phyloP scores from a whole-genome alignment of 2,113 vertebrate genomes.

The Chlorocebus sabaeus region DNA sequence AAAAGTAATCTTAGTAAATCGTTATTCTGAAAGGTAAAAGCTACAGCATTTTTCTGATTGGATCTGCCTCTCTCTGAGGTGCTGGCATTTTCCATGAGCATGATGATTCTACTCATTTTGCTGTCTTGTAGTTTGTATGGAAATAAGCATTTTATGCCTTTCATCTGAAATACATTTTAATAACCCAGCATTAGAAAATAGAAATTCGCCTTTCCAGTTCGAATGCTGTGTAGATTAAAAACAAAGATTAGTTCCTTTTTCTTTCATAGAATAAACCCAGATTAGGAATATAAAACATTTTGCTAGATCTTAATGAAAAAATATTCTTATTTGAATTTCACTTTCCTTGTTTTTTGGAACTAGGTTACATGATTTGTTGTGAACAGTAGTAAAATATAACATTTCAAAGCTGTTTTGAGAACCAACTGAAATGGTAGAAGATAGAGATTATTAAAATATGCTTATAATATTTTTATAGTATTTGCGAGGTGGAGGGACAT shows the following conservation, averaged over 20 bases:
- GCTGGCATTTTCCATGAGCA: not conserved
- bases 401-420: slow-evolving; percentile 5
- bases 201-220: not conserved
- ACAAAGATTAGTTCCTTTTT: slow-evolving; percentile 18
- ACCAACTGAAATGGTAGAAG: not conserved
- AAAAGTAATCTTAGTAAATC: not conserved
- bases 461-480: not conserved
- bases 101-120: slow-evolving; percentile 37
- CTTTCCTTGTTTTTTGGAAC: not conserved
- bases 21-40: slow-evolving; percentile 9
- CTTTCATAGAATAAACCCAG: not conserved
- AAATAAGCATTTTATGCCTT: slow-evolving; percentile 17
- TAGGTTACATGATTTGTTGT: slow-evolving; percentile 25
- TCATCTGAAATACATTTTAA: slow-evolving; percentile 24
- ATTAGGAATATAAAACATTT: slow-evolving; percentile 16
- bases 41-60: not conserved
- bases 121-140: not conserved
- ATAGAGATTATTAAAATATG: not conserved
- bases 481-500: not conserved
- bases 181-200: slow-evolving; percentile 4
- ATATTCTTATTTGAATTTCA: not conserved
- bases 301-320: slow-evolving; percentile 11
- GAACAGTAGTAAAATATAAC: slow-evolving; percentile 9
- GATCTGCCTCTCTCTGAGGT: not conserved
- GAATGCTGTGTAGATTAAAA: slow-evolving; percentile 21